Conservation (phyloP, 2,888 invertebrate genomes). For the Dasysyrphus albostriatus region DNA sequence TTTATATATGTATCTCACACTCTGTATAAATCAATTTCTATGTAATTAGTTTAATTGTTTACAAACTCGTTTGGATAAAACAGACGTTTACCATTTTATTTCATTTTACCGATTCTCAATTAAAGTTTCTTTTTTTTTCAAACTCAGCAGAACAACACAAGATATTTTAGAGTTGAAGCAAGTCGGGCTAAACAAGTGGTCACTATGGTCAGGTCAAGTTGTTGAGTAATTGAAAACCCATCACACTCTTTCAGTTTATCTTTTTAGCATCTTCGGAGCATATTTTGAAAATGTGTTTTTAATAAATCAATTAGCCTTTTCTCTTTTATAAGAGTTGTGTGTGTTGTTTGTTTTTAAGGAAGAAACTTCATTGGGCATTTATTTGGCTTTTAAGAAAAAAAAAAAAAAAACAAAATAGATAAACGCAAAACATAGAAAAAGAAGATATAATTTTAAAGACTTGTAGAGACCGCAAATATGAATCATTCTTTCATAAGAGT, state of each 20-base stretch:
- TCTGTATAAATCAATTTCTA: slow-evolving; percentile 30
- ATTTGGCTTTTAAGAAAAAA: background rate
- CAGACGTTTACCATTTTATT: slow-evolving; percentile 27
- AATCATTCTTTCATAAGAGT: too few species aligned
- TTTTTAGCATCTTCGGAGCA: slow-evolving; percentile 30
- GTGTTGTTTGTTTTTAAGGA: background rate
- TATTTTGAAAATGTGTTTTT: slow-evolving; percentile 41
- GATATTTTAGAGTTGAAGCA: background rate
- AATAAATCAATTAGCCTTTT: slow-evolving; percentile 64
- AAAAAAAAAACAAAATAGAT: background rate
- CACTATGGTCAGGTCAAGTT: slow-evolving; percentile 16
- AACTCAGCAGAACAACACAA: background rate
- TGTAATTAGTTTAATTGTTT: slow-evolving; percentile 56
- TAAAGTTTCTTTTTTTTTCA: background rate
- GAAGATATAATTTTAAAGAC: background rate
- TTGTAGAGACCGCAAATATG: background rate
- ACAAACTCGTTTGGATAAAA: slow-evolving; percentile 43
- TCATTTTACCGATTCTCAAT: background rate
- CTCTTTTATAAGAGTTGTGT: slow-evolving; percentile 19
- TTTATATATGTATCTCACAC: slow-evolving; percentile 17
- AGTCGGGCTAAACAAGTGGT: background rate
- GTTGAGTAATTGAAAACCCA: slow-evolving; percentile 22
- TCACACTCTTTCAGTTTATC: slow-evolving; percentile 32
- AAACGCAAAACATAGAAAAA: background rate
- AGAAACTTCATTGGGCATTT: background rate